Conservation (phyloP, 2,797 vertebrate genomes). For the Muscicapa striata region DNA sequence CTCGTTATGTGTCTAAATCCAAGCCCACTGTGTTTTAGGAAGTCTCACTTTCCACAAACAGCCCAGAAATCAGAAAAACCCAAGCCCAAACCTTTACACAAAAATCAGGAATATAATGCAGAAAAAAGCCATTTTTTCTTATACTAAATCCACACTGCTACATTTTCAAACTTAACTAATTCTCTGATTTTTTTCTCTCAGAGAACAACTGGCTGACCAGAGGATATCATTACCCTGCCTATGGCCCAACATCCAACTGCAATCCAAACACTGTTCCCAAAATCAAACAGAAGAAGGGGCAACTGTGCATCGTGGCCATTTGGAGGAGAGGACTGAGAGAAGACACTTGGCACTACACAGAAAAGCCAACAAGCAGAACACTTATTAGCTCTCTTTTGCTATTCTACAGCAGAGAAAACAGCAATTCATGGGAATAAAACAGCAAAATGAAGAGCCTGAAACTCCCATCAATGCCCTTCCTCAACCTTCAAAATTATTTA, state of each 20-base stretch:
- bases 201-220: not conserved
- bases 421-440: constrained; percentile 43
- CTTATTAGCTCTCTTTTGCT: constrained; percentile 36
- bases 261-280: constrained; percentile 4
- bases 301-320: not conserved
- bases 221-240: not conserved
- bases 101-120: not conserved
- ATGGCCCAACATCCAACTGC: not conserved
- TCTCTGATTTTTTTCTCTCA: not conserved
- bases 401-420: constrained; percentile 22
- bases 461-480: constrained; percentile 36
- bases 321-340: not conserved
- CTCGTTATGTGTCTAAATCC: not conserved
- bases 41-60: not conserved
- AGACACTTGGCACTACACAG: constrained; percentile 7
- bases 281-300: constrained; percentile 39
- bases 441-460: constrained; percentile 37
- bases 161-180: not conserved
- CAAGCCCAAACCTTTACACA: not conserved
- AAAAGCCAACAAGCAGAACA: constrained; percentile 44
- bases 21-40: not conserved
- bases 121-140: not conserved
- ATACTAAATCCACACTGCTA: not conserved
- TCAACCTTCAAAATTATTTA: constrained; percentile 37
- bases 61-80: not conserved